Base-by-base conservation (phyloP, 2,888 invertebrate genomes). In the Halocaridina rubra region DNA sequence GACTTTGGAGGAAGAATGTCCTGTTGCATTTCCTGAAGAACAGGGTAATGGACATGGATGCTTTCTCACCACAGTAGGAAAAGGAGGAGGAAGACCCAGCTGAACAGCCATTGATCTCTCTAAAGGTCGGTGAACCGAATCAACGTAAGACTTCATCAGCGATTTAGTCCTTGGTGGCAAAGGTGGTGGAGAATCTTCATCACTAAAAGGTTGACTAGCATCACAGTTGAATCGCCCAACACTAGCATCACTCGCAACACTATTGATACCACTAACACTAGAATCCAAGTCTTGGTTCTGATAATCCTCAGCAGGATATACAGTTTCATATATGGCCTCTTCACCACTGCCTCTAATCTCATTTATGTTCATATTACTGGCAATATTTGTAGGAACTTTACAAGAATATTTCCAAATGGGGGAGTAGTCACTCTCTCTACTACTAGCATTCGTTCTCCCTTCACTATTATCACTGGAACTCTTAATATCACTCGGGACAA, bases 41-140 rank as follows among this genome's bases (percentile, higher is more conserved):
- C 61, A 53, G 46, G 85, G 81, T 13, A 71, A 69, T 3, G 81
- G 81, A 29, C 33, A 59, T 2, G 85, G 81, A 24, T 74, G 81
- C 59, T 78, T 81, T 22, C 74, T 80, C 27, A 76, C 80, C 19
- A 75, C 77, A 3, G 85, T 81, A 1, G 85, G 81, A 69, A 78
- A 77, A 10, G 81, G 72, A 16, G 85, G 85, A 8, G 80, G 80
- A 7, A 75, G 80, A 33, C 84, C 84, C 59, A 85, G 76, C 57
- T 92, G 90, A 90, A 92, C 89, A 61, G 92, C 93, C 89, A 92
- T 92, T 0, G 93, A 94, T 88, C 95, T 92, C 90, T 96, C 96
- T 88, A 96, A 91, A 13, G 96, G 96, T 46, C 88, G 64, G 75
- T 89, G 80, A 64, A 67, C 76, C 30, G 84, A 75, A 59, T 87